Conservation (phyloP, 1,140 invertebrate genomes). For the Palaemon carinicauda region DNA sequence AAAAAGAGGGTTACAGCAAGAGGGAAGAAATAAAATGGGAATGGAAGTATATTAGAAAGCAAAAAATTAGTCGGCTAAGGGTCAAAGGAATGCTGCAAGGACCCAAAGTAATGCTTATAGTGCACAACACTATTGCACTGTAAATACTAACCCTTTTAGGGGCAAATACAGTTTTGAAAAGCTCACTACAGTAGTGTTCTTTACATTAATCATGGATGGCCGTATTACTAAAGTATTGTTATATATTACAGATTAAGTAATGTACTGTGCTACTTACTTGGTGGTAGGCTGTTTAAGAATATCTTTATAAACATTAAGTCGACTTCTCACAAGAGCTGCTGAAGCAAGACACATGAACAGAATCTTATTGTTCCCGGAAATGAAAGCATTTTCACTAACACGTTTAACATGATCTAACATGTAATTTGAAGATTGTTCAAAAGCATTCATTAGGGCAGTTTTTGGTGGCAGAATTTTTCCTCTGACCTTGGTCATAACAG, state of each 20-base stretch:
- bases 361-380: constrained; percentile 81
- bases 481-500: background rate
- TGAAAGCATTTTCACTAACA: constrained; percentile 79
- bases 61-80: too few relatives aligned
- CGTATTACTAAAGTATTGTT: too few relatives aligned
- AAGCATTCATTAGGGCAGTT: constrained; percentile 73
- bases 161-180: too few relatives aligned
- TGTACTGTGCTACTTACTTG: constrained; percentile 68
- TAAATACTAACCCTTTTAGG: too few relatives aligned
- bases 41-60: too few relatives aligned
- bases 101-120: too few relatives aligned
- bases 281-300: constrained; percentile 65
- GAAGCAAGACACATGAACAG: constrained; percentile 80
- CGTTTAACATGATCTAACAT: constrained; percentile 76
- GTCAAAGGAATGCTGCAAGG: too few relatives aligned
- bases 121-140: too few relatives aligned
- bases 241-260: background rate
- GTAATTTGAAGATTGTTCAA: constrained; percentile 74
- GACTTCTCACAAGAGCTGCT: constrained; percentile 78
- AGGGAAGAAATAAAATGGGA: too few relatives aligned
- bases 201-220: too few relatives aligned
- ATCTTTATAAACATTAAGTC: constrained; percentile 77
- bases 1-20: too few relatives aligned
- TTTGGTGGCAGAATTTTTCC: constrained; percentile 17
- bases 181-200: too few relatives aligned